Conservation (phyloP, 2,888 invertebrate genomes). For the Xylota segnis region DNA sequence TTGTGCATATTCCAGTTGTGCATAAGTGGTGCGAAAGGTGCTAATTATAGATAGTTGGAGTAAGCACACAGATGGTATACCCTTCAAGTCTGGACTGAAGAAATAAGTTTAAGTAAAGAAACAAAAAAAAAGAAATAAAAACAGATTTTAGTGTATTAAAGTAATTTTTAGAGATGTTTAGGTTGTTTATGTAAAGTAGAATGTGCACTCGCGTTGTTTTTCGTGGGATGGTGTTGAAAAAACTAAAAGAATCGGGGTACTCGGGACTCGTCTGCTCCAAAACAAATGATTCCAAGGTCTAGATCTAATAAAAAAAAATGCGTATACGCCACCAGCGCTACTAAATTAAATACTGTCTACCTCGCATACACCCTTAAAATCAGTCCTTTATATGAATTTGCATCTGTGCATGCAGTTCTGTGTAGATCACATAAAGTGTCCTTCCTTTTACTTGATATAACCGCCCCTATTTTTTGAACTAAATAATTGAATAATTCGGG, state of each 20-base stretch:
- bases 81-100: slow-evolving; percentile 59
- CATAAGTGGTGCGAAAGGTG: slow-evolving; percentile 49
- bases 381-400: too few relatives aligned
- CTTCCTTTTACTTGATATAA: too few relatives aligned
- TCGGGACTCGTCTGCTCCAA: neutral
- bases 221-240: neutral
- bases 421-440: too few relatives aligned
- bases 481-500: too few relatives aligned
- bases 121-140: slow-evolving; percentile 11
- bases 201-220: neutral
- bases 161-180: slow-evolving; percentile 27
- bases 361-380: too few relatives aligned
- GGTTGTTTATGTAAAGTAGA: slow-evolving; percentile 16
- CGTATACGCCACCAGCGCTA: too few relatives aligned
- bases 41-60: slow-evolving; percentile 25
- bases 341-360: too few relatives aligned
- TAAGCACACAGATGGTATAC: slow-evolving; percentile 15
- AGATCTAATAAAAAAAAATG: too few relatives aligned
- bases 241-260: neutral
- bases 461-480: too few relatives aligned
- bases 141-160: slow-evolving; percentile 34
- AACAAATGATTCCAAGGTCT: too few relatives aligned
- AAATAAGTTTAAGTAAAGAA: slow-evolving; percentile 37
- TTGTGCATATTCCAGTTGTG: neutral
- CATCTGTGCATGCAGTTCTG: too few relatives aligned